Percentiles rank a stretch among this genome's conserved stretches.
These are phyloP conservation scores for Cerastis rubricosa DNA, from an alignment of 2,888 invertebrate genomes.

Conservation along the genomic window DNA sequence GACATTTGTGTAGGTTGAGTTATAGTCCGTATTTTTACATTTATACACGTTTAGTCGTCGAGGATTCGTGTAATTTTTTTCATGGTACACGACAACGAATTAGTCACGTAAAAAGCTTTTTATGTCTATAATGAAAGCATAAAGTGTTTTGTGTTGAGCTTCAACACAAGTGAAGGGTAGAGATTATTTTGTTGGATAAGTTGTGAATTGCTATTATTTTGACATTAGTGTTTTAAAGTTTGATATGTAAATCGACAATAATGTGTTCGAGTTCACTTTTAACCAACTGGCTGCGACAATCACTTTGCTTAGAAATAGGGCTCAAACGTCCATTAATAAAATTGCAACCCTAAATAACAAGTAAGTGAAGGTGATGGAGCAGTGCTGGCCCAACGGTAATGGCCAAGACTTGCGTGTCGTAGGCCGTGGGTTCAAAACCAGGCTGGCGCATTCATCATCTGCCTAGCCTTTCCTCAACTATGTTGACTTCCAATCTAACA, in stretches of 20 bases:
- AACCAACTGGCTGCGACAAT: no score
- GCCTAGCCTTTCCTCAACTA: no score
- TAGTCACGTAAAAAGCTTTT: slow-evolving; percentile 58
- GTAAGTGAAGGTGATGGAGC: no score
- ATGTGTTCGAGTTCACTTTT: background rate
- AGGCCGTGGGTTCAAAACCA: no score
- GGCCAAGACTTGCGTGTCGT: no score
- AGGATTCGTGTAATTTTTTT: slow-evolving; percentile 50
- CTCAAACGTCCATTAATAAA: no score
- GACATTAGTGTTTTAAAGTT: background rate
- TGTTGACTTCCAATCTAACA: no score
- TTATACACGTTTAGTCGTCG: background rate
- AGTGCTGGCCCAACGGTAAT: no score
- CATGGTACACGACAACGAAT: slow-evolving; percentile 46
- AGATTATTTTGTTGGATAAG: slow-evolving; percentile 6
- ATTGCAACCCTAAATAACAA: no score
- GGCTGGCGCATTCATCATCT: no score
- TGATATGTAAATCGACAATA: background rate
- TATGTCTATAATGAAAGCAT: slow-evolving; percentile 41
- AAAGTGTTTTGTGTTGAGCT: slow-evolving; percentile 26
- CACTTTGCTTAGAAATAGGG: no score
- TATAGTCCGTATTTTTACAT: background rate
- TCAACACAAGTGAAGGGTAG: slow-evolving; percentile 22
- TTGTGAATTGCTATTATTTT: slow-evolving; percentile 3
- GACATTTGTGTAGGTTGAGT: slow-evolving; percentile 18